phyloP scores from a whole-genome alignment of 2,888 invertebrate species.

The Pseudococcus viburni region DNA sequence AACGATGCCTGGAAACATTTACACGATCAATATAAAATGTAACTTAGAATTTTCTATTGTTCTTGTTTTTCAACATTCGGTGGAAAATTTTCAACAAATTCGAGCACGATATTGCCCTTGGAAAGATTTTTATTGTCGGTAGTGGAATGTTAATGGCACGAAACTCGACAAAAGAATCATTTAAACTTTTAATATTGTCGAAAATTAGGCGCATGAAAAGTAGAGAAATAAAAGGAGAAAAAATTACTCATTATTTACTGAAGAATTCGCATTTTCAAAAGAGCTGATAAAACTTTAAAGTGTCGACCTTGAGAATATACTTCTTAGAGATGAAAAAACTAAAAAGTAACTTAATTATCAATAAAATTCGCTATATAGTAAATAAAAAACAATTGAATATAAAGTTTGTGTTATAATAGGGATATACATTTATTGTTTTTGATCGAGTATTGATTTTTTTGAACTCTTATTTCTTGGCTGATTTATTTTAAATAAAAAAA shows the following conservation, averaged over 20 bases:
- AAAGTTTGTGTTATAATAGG: too few species aligned
- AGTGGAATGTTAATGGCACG: not conserved
- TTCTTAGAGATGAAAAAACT: not conserved
- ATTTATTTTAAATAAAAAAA: too few species aligned
- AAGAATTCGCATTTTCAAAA: not conserved
- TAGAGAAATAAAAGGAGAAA: not conserved
- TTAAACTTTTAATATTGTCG: not conserved
- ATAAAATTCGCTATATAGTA: too few species aligned
- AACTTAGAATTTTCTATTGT: not conserved
- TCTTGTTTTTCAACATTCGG: not conserved
- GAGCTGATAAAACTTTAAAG: not conserved
- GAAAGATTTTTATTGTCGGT: slow-evolving; percentile 9
- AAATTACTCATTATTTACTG: not conserved
- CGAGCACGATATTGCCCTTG: not conserved
- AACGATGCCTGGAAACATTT: not conserved
- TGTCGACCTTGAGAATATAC: not conserved
- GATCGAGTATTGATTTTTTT: too few species aligned
- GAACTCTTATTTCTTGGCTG: too few species aligned
- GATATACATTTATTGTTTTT: too few species aligned
- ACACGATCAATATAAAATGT: not conserved
- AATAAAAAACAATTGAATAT: too few species aligned
- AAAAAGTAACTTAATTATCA: not conserved
- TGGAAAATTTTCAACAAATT: not conserved
- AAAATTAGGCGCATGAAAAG: not conserved
- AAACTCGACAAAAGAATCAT: slow-evolving; percentile 17